Evolutionary conservation across 2,113 vertebrate species (phyloP).

Genomic region (Psilopsiagon aurifrons): DNA sequence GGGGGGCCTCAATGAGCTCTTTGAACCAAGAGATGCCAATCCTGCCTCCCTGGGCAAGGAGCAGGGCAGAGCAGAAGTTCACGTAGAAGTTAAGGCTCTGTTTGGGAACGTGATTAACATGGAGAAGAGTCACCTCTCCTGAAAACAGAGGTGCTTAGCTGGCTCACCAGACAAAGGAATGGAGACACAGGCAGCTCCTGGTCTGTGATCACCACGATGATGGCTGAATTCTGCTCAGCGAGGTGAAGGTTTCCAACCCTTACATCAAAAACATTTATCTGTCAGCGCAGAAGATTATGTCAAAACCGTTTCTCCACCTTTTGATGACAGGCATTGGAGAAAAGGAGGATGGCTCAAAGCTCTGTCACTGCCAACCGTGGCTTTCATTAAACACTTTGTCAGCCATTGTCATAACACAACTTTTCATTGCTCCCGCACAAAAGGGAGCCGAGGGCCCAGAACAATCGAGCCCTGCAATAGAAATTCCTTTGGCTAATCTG

Average conservation of each 20-base stretch:
- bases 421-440: conserved; percentile 77
- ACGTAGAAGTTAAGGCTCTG: neutral
- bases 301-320: conserved; percentile 62
- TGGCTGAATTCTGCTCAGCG: conserved; percentile 23
- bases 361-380: conserved; percentile 61
- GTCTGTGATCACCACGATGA: neutral
- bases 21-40: neutral
- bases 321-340: conserved; percentile 53
- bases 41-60: neutral
- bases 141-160: neutral
- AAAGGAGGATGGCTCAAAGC: conserved; percentile 56
- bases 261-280: conserved; percentile 67
- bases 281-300: conserved; percentile 65
- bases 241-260: conserved; percentile 50
- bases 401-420: conserved; percentile 78
- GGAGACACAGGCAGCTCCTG: neutral
- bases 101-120: neutral
- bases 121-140: neutral
- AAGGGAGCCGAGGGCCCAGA: conserved; percentile 72
- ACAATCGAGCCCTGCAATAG: conserved; percentile 73
- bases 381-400: conserved; percentile 82
- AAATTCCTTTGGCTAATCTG: conserved; percentile 83
- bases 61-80: neutral
- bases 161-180: neutral
- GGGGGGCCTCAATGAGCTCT: neutral